These are phyloP conservation scores for Cyprinus carpio DNA, from an alignment of 2,113 vertebrate species.

Conservation along the genomic window DNA sequence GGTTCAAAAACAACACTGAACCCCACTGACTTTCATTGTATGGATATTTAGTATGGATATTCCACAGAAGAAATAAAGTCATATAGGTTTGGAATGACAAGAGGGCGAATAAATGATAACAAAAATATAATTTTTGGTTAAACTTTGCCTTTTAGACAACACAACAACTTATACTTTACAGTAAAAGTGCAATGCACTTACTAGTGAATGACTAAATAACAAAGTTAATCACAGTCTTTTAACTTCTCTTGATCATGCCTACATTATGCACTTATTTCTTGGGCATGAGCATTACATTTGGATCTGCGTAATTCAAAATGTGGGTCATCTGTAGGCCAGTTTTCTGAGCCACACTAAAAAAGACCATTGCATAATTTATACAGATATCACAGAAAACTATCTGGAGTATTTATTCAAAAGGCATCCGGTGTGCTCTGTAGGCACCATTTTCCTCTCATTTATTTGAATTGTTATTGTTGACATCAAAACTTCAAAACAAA, in stretches of 20 bases:
- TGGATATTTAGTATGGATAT: too few relatives aligned
- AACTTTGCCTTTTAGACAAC: neutral
- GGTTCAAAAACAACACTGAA: too few relatives aligned
- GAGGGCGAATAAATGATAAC: too few relatives aligned
- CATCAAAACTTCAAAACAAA: neutral
- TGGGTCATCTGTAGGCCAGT: slow-evolving; percentile 18
- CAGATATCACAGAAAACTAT: slow-evolving; percentile 45
- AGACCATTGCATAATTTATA: slow-evolving; percentile 39
- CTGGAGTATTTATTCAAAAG: slow-evolving; percentile 45
- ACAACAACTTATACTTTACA: neutral
- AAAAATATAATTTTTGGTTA: too few relatives aligned
- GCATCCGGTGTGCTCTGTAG: slow-evolving; percentile 12
- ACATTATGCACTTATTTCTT: slow-evolving; percentile 8
- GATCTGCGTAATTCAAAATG: slow-evolving; percentile 20
- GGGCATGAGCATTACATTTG: neutral
- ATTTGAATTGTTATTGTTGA: too few relatives aligned
- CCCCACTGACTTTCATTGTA: too few relatives aligned
- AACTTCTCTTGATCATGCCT: neutral
- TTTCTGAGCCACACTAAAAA: slow-evolving; percentile 22
- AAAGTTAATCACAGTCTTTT: neutral
- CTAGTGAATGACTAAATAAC: neutral
- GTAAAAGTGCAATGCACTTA: neutral
- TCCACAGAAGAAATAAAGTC: too few relatives aligned
- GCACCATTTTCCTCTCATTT: neutral
- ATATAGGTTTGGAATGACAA: too few relatives aligned